Conservation (phyloP, 1,140 invertebrate species). For the Zelostemma sp. region DNA sequence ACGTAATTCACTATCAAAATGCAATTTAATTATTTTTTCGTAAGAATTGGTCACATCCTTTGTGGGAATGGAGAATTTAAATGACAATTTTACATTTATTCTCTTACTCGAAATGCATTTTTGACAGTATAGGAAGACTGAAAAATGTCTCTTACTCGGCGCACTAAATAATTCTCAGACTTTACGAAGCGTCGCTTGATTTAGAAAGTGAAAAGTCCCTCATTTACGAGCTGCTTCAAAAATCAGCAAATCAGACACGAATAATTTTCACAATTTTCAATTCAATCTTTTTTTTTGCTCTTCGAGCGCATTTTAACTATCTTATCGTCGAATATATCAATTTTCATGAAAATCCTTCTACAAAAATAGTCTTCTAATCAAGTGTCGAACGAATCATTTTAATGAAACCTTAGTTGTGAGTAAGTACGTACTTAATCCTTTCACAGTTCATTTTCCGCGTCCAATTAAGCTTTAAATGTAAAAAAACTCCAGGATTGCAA, state of each 20-base stretch:
- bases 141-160: constrained; percentile 9
- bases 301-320: constrained; percentile 9
- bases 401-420: constrained; percentile 1
- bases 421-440: constrained; percentile 1
- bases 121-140: constrained; percentile 22
- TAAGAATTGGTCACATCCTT: no score
- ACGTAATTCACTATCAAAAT: no score
- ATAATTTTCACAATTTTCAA: not conserved
- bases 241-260: constrained; percentile 13
- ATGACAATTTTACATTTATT: no score
- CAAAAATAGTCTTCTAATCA: constrained; percentile 34
- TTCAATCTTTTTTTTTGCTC: not conserved
- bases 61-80: no score
- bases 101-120: no score
- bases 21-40: no score
- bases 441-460: not conserved
- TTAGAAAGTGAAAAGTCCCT: constrained; percentile 15
- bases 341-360: constrained; percentile 17
- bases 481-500: not conserved
- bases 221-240: constrained; percentile 3
- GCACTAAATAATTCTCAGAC: constrained; percentile 24
- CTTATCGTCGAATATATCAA: constrained; percentile 26
- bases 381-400: constrained; percentile 9
- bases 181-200: constrained; percentile 15
- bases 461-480: no score